Percentiles rank a stretch among this genome's conserved stretches.
Evolutionary conservation across 2,113 vertebrate species (phyloP).

Genomic region (Clarias magur): DNA sequence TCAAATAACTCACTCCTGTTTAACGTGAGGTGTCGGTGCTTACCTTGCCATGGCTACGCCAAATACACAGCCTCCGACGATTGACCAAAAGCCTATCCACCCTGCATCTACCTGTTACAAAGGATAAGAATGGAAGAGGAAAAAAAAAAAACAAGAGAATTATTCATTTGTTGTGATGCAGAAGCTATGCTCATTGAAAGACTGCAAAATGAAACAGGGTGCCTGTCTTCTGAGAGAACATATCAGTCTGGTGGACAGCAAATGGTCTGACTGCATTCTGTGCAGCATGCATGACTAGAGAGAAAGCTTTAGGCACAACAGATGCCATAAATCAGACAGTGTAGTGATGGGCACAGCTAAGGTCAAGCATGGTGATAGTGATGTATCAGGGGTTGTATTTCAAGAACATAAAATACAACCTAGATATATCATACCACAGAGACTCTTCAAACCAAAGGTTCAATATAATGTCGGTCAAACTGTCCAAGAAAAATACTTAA

Average conservation of each 20-base stretch:
- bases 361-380: constrained; percentile 9
- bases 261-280: constrained; percentile 32
- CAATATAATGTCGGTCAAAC: neutral
- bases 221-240: constrained; percentile 26
- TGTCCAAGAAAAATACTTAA: neutral
- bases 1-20: neutral
- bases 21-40: constrained; percentile 41
- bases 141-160: constrained; percentile 1
- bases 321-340: constrained; percentile 33
- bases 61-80: constrained; percentile 91
- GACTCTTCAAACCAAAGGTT: neutral
- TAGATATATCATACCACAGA: neutral
- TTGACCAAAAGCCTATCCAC: constrained; percentile 98
- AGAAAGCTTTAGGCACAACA: constrained; percentile 17
- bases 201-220: constrained; percentile 11
- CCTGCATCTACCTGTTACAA: constrained; percentile 87
- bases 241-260: constrained; percentile 43
- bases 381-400: constrained; percentile 9
- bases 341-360: neutral
- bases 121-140: neutral
- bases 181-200: constrained; percentile 19
- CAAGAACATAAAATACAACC: neutral
- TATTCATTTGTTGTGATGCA: constrained; percentile 46
- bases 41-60: constrained; percentile 95
- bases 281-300: constrained; percentile 24